Evolutionary conservation across 2,888 invertebrate species (phyloP), one percentile per base, ranked within the genome.

Genomic region (Lapara coniferarum): DNA sequence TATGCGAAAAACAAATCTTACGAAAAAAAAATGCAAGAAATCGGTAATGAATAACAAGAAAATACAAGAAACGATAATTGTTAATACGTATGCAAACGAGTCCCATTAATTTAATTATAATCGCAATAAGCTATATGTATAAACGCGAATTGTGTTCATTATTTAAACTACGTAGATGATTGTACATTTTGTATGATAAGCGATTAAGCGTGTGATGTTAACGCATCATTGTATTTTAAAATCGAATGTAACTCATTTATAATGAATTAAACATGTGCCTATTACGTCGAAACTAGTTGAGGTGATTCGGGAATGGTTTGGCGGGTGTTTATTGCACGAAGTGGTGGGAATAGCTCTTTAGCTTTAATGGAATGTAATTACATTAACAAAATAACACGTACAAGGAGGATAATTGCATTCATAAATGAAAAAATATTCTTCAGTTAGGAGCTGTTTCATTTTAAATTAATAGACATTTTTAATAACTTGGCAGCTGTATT

Each of bases 61-160:
- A 37, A 7, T 37, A 8, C 10, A 51, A 51, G 13, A 51, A 13
- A 16, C 53, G 0, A 55, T 8, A 19, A 19, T 25, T 25, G 25
- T 25, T 25, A 1, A 25, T 19, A 19, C 55, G 19, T 55, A 19
- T 4, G 10, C 19, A 12, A 55, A 55, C 55, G 55, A 55, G 19
- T 55, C 10, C 19, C 55, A 10, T 55, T 10, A 55, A 10, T 55
- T 55, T 14, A 44, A 16, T 16, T 82, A 78, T 80, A 80, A 79
- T 74, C 68, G 77, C 78, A 66, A 68, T 58, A 63, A 63, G 63
- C 63, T 63, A 63, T 63, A 55, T 57, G 66, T 66, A 66, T 76
- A 81, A 80, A 78, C 76, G 83, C 81, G 70, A 75, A 88, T 86
- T 91, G 91, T 91, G 91, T 91, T 91, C 91, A 91, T 89, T 88